phyloP scores from a whole-genome alignment of 2,113 vertebrate species.

The Ophiodon elongatus region DNA sequence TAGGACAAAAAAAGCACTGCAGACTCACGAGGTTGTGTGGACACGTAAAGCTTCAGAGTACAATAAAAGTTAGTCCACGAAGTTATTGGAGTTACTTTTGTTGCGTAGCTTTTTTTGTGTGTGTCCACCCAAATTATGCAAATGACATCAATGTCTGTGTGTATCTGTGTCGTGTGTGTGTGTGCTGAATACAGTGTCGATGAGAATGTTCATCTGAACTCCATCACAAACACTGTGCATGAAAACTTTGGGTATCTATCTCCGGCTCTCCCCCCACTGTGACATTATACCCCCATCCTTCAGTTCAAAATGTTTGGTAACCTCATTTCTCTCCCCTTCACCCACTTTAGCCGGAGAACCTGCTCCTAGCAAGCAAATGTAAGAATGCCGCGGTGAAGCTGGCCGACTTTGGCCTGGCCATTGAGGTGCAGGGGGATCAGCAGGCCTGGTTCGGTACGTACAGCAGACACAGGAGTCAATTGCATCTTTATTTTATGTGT shows the following conservation, averaged over 20 bases:
- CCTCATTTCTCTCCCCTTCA: conserved; percentile 12
- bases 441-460: conserved; percentile 97
- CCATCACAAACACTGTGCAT: conserved; percentile 29
- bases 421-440: conserved; percentile 97
- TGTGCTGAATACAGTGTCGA: conserved; percentile 13
- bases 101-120: not conserved
- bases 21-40: not conserved
- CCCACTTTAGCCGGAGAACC: conserved; percentile 91
- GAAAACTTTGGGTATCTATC: not conserved
- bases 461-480: not conserved
- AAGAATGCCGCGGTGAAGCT: conserved; percentile 97
- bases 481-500: not conserved
- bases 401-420: conserved; percentile 96
- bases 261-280: not conserved
- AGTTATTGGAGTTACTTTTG: not conserved
- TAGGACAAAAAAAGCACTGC: conserved; percentile 25
- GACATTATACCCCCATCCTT: not conserved
- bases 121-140: not conserved
- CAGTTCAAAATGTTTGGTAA: not conserved
- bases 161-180: conserved; percentile 30
- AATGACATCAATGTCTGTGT: conserved; percentile 34
- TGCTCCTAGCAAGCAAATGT: conserved; percentile 96
- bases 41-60: not conserved
- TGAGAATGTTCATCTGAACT: not conserved
- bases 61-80: not conserved